Percentiles rank a stretch among this genome's conserved stretches.
phyloP scores from a whole-genome alignment of 1,140 invertebrate genomes.

The Cydia strobilella region DNA sequence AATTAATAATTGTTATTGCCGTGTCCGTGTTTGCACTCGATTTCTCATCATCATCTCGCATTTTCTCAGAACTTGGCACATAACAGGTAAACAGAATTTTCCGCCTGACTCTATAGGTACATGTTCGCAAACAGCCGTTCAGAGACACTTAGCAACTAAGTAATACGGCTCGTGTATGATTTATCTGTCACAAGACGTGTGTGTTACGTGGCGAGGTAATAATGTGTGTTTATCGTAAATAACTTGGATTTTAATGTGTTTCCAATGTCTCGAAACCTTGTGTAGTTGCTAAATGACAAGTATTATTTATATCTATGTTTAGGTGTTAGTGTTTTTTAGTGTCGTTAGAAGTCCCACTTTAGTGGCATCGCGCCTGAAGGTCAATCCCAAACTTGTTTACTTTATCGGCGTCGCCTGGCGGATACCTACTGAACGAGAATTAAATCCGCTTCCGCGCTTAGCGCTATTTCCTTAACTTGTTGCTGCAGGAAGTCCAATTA shows the following conservation, averaged over 20 bases:
- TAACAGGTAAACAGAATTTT: not conserved
- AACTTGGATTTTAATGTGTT: constrained; percentile 2
- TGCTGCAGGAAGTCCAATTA: not conserved
- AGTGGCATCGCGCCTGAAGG: not conserved
- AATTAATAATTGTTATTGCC: not conserved
- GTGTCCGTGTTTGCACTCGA: not conserved
- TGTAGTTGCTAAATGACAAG: not conserved
- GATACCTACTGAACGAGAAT: not conserved
- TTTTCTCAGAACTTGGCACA: not conserved
- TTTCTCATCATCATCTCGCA: not conserved
- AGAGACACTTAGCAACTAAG: constrained; percentile 10
- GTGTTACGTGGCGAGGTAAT: constrained; percentile 7
- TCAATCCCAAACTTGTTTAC: not conserved
- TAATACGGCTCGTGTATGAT: not conserved
- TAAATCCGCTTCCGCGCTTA: not conserved
- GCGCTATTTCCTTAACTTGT: not conserved
- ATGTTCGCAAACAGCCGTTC: not conserved
- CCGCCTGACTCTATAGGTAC: not conserved
- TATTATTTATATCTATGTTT: too few species aligned
- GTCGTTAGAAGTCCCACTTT: too few species aligned
- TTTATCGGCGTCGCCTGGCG: too few species aligned
- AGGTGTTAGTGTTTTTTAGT: too few species aligned
- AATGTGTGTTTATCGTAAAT: not conserved
- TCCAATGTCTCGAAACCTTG: not conserved
- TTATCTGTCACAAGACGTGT: not conserved